These are phyloP conservation scores for Chalcis sispes DNA, from an alignment of 2,888 invertebrate species.

Conservation along the genomic window DNA sequence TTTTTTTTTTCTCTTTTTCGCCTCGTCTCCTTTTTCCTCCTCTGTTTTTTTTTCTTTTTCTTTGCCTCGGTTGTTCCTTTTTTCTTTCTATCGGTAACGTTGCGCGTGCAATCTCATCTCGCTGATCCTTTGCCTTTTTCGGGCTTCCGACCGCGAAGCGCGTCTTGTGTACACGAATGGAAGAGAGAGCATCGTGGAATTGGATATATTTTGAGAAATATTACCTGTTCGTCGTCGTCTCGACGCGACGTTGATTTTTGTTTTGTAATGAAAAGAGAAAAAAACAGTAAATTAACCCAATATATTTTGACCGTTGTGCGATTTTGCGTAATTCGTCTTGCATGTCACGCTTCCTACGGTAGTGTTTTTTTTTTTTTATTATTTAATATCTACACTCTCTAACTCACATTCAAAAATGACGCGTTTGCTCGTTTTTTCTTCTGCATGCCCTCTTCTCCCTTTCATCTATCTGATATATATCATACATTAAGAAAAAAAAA, in stretches of 20 bases:
- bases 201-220: neutral
- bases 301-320: slow-evolving; percentile 66
- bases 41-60: neutral
- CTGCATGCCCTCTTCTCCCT: neutral
- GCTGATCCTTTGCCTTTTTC: neutral
- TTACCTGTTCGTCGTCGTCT: too few relatives aligned
- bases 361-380: slow-evolving; percentile 68
- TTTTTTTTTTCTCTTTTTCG: slow-evolving; percentile 9
- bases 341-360: slow-evolving; percentile 76
- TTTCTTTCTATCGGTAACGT: too few relatives aligned
- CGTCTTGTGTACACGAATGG: too few relatives aligned
- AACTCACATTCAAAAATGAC: slow-evolving; percentile 65
- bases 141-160: neutral
- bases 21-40: slow-evolving; percentile 7
- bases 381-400: slow-evolving; percentile 64
- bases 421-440: slow-evolving; percentile 63
- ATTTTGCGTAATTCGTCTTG: slow-evolving; percentile 75
- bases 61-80: neutral
- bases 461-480: too few relatives aligned
- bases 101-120: too few relatives aligned
- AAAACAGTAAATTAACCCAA: slow-evolving; percentile 55
- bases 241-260: slow-evolving; percentile 30
- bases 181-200: too few relatives aligned
- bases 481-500: neutral
- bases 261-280: slow-evolving; percentile 39